Base-by-base conservation (phyloP, 2,888 invertebrate species). In the Ophion slaviceki region DNA sequence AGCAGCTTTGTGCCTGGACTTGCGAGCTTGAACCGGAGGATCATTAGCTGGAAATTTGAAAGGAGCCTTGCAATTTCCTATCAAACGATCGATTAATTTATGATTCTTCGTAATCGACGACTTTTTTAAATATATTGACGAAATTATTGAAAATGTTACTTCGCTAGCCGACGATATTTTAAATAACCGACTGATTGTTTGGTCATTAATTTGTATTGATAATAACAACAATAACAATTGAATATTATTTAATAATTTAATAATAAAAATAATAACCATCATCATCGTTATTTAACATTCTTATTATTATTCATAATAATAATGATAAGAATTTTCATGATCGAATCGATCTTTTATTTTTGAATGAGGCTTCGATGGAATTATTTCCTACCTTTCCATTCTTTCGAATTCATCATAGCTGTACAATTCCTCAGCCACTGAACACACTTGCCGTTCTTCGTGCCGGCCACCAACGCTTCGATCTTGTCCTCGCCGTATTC, bases 401-500 rank as follows among this genome's bases (percentile, higher is more conserved):
- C 94, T 89, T 96, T 96, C 89, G 96, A 94, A n/a, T 95, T 95
- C 24, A 95, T 94, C 72, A 97, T 94, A 28, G 94, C 91, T 10
- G 94, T 93, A 0, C 95, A 94, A 88, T 96, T 95, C 7, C 96
- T 95, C 88, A 97, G 97, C 96, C 97, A 98, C 10, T 95, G 94
- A 8, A 96, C 89, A 17, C 95, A 95, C 91, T 95, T 95, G 6
- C 98, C 98, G 90, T 98, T 98, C 87, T 96, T 95, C 0, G 96
- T 95, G 78, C 96, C 96, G 8, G 94, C 94, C 20, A 96, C 96
- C 89, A 98, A 95, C 0, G 94, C 91, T 17, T 96, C 94, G 20
- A 97, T 94, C 87, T 93, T 97, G 88, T 98, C 98, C 47, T 96
- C 95, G 0, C 98, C 99, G 91, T 98, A 97, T 94, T 99, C 99